These are phyloP conservation scores for Patiria miniata DNA, from an alignment of 35 echinoderm and acorn worm genomes.

Conservation along the genomic window DNA sequence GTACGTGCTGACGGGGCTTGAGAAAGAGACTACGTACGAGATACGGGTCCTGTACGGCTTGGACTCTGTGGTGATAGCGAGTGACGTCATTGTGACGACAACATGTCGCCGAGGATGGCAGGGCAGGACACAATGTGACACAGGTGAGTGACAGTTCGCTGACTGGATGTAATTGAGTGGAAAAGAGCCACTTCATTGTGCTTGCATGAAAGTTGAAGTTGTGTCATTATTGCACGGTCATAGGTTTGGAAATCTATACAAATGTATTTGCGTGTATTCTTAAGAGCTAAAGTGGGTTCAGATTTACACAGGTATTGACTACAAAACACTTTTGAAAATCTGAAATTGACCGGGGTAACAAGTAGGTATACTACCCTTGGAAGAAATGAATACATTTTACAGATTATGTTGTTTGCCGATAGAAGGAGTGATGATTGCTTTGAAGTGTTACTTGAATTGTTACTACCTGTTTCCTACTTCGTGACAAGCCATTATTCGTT, in stretches of 20 bases:
- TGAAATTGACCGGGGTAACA: too few species aligned
- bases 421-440: too few species aligned
- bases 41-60: conserved; percentile 23
- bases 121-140: conserved; percentile 34
- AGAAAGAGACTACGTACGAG: background rate
- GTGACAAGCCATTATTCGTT: background rate
- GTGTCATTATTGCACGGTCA: background rate
- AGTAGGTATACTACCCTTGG: too few species aligned
- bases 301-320: too few species aligned
- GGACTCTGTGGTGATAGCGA: conserved; percentile 1
- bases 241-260: background rate
- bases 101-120: conserved; percentile 46
- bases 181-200: background rate
- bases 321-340: too few species aligned
- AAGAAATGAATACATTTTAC: too few species aligned
- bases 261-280: too few species aligned
- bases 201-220: background rate
- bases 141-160: conserved; percentile 36
- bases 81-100: background rate
- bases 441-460: too few species aligned
- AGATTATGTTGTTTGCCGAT: too few species aligned
- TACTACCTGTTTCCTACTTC: background rate
- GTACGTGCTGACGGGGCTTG: conserved; percentile 38
- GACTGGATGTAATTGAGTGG: background rate
- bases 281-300: too few species aligned